Conservation (phyloP, 2,797 vertebrate species). For the Tokudaia muenninki region DNA sequence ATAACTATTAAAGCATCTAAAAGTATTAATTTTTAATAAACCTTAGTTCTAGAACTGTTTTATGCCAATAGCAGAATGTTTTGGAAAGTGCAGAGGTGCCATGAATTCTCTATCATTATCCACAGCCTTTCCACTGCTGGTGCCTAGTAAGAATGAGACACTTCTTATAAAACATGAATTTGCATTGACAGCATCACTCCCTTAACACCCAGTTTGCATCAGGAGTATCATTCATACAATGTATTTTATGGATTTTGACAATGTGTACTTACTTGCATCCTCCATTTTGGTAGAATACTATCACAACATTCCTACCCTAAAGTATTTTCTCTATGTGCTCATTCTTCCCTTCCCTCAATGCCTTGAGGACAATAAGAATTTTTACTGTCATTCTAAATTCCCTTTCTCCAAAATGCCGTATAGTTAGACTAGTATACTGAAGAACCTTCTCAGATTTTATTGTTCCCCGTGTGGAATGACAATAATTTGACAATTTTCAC, state of each 20-base stretch:
- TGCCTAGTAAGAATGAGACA: accelerated
- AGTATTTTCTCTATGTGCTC: neutral
- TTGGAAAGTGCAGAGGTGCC: neutral
- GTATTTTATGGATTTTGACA: neutral
- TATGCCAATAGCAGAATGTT: neutral
- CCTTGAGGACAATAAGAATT: no score
- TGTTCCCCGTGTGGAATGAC: neutral
- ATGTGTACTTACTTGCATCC: neutral
- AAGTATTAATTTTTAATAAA: neutral
- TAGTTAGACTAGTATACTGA: neutral
- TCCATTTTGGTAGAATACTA: neutral
- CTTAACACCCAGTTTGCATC: neutral
- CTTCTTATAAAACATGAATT: neutral
- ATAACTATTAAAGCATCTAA: neutral
- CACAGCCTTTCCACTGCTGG: no score
- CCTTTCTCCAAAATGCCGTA: neutral
- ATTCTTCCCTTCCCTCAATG: neutral
- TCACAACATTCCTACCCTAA: neutral
- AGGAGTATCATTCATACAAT: neutral
- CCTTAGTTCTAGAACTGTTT: neutral
- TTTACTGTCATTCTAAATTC: neutral
- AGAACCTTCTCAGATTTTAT: neutral
- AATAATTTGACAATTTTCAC: neutral
- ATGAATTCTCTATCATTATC: accelerated
- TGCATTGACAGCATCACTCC: neutral